Conservation (phyloP, 2,888 invertebrate species). For the Morinoia aosen region DNA sequence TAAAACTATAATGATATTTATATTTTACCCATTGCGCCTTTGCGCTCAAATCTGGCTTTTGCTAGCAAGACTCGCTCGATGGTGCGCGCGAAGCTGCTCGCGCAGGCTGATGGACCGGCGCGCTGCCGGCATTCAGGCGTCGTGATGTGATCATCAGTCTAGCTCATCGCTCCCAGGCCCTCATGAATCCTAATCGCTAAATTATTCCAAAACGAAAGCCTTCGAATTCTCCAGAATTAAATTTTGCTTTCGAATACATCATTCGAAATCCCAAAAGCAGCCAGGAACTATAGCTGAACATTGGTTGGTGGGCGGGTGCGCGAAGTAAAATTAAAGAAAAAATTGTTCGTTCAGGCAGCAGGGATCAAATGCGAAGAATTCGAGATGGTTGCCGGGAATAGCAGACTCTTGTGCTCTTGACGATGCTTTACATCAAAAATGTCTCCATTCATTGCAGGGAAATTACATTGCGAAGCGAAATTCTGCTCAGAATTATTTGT, state of each 20-base stretch:
- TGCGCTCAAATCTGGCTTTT: too few species aligned
- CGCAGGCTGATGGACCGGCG: background rate
- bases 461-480: background rate
- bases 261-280: background rate
- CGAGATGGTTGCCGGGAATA: background rate
- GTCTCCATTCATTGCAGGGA: background rate
- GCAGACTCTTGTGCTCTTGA: background rate
- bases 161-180: background rate
- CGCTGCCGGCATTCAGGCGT: background rate
- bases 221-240: background rate
- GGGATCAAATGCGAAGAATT: background rate
- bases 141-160: background rate
- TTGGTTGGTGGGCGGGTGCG: background rate
- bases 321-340: background rate
- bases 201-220: background rate
- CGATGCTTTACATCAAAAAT: background rate
- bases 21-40: too few species aligned
- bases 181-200: constrained; percentile 20
- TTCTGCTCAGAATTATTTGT: background rate
- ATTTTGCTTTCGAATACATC: background rate
- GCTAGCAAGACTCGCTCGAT: background rate
- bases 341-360: background rate
- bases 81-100: background rate
- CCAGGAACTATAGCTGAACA: background rate
- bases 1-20: too few species aligned